Base-by-base conservation (phyloP, 2,888 invertebrate species). In the Caenorhabditis panamensis region DNA sequence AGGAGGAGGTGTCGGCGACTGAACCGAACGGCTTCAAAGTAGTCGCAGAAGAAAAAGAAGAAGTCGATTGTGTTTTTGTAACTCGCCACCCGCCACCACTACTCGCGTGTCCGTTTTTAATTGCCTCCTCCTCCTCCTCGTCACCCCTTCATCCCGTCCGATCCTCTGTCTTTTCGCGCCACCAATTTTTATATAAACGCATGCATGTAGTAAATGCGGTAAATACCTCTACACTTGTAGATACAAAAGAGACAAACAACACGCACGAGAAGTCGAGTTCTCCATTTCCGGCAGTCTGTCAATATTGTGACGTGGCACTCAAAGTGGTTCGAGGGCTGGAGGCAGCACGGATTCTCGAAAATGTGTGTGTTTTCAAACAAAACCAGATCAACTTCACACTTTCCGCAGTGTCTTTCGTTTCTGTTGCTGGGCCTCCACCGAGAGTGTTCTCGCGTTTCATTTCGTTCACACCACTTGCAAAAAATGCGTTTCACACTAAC, bases 351-450 rank as follows among this genome's bases (percentile, higher is more conserved):
- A 36, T 59, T 59, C 59, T 59, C 41, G 41, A 59, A 59, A 53
- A 20, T 28, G 51, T 51, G 28, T 54, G 54, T 54, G 54, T 54
- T 54, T 54, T 28, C 54, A 53, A 44, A 44, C 28, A 58, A 68
- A 68, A 68, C 68, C 68, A 68, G 68, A 68, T 68, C 67, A 67
- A 67, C 49, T 68, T 47, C 37, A 53, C 64, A 66, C 66, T 53
- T 66, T 13, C 41, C 41, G 41, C 41, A 13, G 41, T 41, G 11
- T 6, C 41, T 66, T 66, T 51, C 28, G n/a, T 63, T 28, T 63
- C 51, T 28, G 3, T 41, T 16, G 13, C 41, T 41, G 41, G 41
- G 41, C 13, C 41, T 41, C 41, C 16, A 9, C 13, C 2, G 9
- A 6, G 41, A 41, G 16, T 47, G 47, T 47, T 47, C 47, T 47